Percentiles rank a stretch among this genome's conserved stretches.
These are phyloP conservation scores for Probaryconus sp. DNA, from an alignment of 1,140 invertebrate species.

Conservation along the genomic window DNA sequence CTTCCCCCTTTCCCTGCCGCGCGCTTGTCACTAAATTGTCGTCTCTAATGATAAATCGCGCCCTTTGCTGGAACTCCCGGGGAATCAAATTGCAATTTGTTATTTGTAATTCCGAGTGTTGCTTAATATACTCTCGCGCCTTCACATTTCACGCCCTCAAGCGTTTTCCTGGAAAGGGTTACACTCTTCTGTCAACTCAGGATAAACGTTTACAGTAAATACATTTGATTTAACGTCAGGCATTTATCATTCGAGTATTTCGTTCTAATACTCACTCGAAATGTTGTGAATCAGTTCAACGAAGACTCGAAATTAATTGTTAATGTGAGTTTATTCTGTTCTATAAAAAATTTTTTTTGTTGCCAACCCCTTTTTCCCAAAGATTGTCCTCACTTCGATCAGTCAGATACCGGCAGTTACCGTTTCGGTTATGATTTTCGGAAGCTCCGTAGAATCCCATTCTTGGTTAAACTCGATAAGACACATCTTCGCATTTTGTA, in stretches of 20 bases:
- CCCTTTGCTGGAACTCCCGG: slow-evolving; percentile 58
- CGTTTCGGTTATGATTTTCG: slow-evolving; percentile 79
- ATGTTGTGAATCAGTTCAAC: too few relatives aligned
- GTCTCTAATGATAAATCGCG: slow-evolving; percentile 76
- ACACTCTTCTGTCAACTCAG: slow-evolving; percentile 36
- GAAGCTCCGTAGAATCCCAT: slow-evolving; percentile 78
- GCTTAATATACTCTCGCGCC: slow-evolving; percentile 74
- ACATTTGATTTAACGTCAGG: slow-evolving; percentile 44
- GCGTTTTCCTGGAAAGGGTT: slow-evolving; percentile 49
- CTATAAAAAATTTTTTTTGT: too few relatives aligned
- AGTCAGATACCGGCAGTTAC: slow-evolving; percentile 77
- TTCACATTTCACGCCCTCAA: slow-evolving; percentile 48
- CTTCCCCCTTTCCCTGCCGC: slow-evolving; percentile 43
- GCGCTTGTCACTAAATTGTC: slow-evolving; percentile 76
- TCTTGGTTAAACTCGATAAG: slow-evolving; percentile 79
- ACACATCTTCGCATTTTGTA: slow-evolving; percentile 69
- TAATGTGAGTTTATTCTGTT: too few relatives aligned
- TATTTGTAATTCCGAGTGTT: slow-evolving; percentile 79
- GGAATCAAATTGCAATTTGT: slow-evolving; percentile 79
- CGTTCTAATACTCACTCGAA: slow-evolving; percentile 1
- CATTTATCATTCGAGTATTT: slow-evolving; percentile 25
- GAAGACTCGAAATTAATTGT: too few relatives aligned
- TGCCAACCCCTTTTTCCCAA: background rate
- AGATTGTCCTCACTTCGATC: slow-evolving; percentile 60
- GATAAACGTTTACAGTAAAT: slow-evolving; percentile 53